Conservation (phyloP, 2,113 vertebrate species). For the Pelobates fuscus region DNA sequence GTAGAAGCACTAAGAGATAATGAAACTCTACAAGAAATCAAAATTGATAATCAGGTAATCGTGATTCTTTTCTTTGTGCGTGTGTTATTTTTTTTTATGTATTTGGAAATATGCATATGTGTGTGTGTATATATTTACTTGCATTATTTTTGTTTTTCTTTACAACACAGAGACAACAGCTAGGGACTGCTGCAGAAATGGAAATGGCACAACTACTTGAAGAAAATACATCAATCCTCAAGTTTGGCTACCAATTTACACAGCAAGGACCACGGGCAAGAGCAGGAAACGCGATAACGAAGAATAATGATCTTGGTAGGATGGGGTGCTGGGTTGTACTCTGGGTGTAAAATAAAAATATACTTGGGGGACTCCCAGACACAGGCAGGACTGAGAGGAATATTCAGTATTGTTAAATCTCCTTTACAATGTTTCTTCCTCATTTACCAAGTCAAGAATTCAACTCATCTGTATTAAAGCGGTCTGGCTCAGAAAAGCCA, state of each 20-base stretch:
- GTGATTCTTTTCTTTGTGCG: background rate
- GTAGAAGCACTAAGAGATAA: constrained; percentile 89
- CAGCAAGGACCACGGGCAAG: constrained; percentile 93
- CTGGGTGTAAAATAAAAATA: too few species aligned
- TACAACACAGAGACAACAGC: constrained; percentile 86
- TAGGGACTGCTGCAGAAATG: constrained; percentile 89
- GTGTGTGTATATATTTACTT: too few species aligned
- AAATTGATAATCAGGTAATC: constrained; percentile 94
- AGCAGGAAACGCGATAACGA: constrained; percentile 91
- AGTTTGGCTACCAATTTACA: constrained; percentile 95
- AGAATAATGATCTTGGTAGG: constrained; percentile 97
- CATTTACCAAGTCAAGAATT: too few species aligned
- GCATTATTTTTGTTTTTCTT: constrained; percentile 14
- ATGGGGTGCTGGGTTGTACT: background rate
- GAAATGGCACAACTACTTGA: constrained; percentile 97
- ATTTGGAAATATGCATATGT: too few species aligned
- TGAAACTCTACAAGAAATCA: constrained; percentile 86
- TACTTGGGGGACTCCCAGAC: too few species aligned
- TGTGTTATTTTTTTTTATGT: background rate
- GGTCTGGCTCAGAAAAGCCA: too few species aligned
- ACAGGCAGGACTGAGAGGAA: too few species aligned
- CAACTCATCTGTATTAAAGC: too few species aligned
- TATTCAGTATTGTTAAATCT: too few species aligned
- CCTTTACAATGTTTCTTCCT: too few species aligned
- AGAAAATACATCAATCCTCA: constrained; percentile 85